These are phyloP conservation scores for Hemibagrus wyckioides DNA, from an alignment of 2,113 vertebrate species.

Conservation along the genomic window DNA sequence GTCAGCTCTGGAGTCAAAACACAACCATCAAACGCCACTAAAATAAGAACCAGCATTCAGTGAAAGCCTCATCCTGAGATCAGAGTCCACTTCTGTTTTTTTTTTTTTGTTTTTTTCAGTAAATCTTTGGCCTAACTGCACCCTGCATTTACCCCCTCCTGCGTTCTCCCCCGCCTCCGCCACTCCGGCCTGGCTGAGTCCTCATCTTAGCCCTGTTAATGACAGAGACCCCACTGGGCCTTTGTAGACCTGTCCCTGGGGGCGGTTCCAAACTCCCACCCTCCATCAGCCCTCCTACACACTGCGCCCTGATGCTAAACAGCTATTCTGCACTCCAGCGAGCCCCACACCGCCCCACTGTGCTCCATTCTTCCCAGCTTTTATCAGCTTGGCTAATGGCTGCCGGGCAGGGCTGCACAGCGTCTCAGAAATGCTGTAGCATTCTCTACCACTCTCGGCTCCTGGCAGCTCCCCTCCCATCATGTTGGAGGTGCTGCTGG, in stretches of 20 bases:
- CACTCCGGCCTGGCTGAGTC: constrained; percentile 36
- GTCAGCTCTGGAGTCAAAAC: neutral
- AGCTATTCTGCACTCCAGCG: constrained; percentile 39
- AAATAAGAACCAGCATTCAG: neutral
- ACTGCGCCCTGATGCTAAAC: constrained; percentile 46
- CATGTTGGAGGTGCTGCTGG: constrained; percentile 45
- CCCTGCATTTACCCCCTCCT: constrained; percentile 16
- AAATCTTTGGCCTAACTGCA: constrained; percentile 21
- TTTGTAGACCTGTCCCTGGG: constrained; percentile 56
- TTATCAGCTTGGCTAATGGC: constrained; percentile 53
- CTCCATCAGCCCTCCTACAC: constrained; percentile 48
- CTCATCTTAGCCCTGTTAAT: constrained; percentile 54
- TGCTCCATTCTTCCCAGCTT: constrained; percentile 48
- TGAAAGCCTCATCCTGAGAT: neutral
- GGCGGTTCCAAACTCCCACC: constrained; percentile 44
- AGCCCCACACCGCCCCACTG: constrained; percentile 44
- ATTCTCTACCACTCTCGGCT: constrained; percentile 28
- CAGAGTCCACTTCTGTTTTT: constrained; percentile 24
- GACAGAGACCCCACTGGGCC: constrained; percentile 58
- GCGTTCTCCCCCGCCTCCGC: constrained; percentile 16
- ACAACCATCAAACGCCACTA: neutral
- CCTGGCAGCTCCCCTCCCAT: constrained; percentile 41
- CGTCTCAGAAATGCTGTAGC: constrained; percentile 45
- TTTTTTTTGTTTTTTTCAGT: constrained; percentile 48
- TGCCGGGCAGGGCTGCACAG: constrained; percentile 51